Evolutionary conservation across 2,797 vertebrate species (phyloP).

Genomic region (Rhinichthys osculus): DNA sequence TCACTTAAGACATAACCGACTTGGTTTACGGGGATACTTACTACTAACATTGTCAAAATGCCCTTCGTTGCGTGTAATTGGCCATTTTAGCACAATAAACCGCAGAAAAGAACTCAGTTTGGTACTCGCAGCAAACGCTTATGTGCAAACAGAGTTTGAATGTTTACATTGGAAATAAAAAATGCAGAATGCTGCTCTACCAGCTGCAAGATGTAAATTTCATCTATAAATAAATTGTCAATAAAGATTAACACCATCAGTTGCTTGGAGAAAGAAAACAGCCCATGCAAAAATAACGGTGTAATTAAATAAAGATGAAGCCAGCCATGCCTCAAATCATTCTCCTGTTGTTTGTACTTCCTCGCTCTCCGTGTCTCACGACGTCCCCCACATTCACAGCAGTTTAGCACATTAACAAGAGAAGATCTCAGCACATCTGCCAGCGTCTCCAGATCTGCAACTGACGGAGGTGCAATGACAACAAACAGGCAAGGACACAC

Average conservation of each 20-base stretch:
- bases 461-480: background rate
- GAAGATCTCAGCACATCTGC: slow-evolving; percentile 9
- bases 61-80: background rate
- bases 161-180: background rate
- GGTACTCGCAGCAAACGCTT: background rate
- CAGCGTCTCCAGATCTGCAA: background rate
- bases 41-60: no score
- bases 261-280: background rate
- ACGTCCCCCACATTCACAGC: background rate
- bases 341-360: background rate
- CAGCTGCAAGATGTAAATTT: background rate
- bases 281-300: background rate
- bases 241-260: background rate
- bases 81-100: background rate
- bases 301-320: slow-evolving; percentile 15
- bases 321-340: background rate
- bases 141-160: background rate
- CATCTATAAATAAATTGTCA: background rate
- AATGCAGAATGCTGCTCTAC: background rate
- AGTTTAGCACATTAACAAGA: slow-evolving; percentile 12
- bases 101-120: background rate
- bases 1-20: no score
- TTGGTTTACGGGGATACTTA: no score
- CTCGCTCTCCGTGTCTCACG: background rate
- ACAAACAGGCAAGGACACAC: slow-evolving; percentile 20